Evolutionary conservation across 2,888 invertebrate species (phyloP), one percentile per base, ranked within the genome.

Genomic region (Chesias legatella): DNA sequence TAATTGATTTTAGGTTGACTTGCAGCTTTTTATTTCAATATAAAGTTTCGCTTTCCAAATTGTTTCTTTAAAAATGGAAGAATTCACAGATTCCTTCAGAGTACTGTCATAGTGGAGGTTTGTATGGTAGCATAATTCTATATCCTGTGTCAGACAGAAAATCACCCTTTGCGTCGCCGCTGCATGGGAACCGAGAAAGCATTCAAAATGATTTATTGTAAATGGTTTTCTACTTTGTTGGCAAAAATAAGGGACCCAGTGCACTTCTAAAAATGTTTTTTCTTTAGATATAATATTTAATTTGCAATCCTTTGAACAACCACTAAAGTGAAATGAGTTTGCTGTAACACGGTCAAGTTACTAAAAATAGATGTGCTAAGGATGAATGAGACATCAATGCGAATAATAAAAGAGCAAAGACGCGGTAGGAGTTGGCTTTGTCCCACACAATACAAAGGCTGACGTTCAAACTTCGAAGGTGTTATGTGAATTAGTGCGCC

Each of bases 161-260:
- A 85, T 85, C 86, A 85, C 86, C 85, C 86, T 85, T 86, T 84
- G 86, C 85, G 82, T 77, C 78, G 82, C 77, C 82, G 77, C 78
- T 75, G 81, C 73, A 81, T 79, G 84, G 81, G 82, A 83, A 83
- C 85, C 83, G 71, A 83, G 83, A 84, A 83, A 79, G 81, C 85
- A 79, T 84, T 86, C 83, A 83, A 85, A 85, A 85, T 88, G 88
- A 88, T 88, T 88, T 88, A 88, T 86, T 85, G 88, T 85, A 86
- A 88, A 88, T 86, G 85, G 85, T 83, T 88, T 83, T 86, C 86
- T 86, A 88, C 88, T 84, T 88, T 88, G 88, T 88, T 83, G 86
- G 85, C 84, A 85, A 85, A 88, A 88, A 86, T 88, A 88, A 88
- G 86, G 85, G 82, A 78, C 68, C 63, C 76, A 80, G 75, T 68